Conservation (phyloP, 2,888 invertebrate species). For the Trachelus tabidus region DNA sequence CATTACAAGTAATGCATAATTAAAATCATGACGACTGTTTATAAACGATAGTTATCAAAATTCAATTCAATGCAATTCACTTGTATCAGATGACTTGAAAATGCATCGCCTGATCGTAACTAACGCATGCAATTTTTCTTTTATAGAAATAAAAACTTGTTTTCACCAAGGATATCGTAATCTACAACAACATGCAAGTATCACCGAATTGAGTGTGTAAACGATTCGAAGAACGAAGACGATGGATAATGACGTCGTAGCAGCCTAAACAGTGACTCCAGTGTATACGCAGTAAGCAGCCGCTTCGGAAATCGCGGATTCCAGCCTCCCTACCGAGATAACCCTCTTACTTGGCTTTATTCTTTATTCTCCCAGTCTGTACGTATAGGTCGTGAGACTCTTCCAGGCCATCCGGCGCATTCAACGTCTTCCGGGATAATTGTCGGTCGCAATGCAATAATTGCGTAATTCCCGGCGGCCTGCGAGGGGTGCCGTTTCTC, state of each 20-base stretch:
- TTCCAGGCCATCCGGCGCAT: conserved; percentile 20
- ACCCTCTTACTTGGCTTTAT: not conserved
- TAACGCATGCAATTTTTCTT: not conserved
- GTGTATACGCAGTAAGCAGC: not conserved
- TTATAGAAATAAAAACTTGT: not conserved
- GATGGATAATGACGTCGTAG: not conserved
- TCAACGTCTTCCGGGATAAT: conserved; percentile 52
- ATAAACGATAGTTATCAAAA: not conserved
- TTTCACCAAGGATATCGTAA: not conserved
- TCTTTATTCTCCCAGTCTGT: not conserved
- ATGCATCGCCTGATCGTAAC: not conserved
- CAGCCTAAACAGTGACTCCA: not conserved
- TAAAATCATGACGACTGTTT: not conserved
- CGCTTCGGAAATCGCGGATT: not conserved
- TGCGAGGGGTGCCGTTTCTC: not conserved
- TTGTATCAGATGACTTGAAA: not conserved
- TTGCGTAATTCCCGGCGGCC: conserved; percentile 56
- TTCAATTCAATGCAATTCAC: not conserved
- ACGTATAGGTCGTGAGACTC: not conserved
- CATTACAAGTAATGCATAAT: not conserved
- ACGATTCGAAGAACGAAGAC: not conserved
- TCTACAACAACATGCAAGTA: not conserved
- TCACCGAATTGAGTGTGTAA: not conserved
- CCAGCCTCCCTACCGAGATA: not conserved
- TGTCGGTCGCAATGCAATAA: conserved; percentile 59